Percentiles rank a stretch among this genome's conserved stretches.
Evolutionary conservation across 2,113 vertebrate species (phyloP).

Genomic region (Neogale vison): DNA sequence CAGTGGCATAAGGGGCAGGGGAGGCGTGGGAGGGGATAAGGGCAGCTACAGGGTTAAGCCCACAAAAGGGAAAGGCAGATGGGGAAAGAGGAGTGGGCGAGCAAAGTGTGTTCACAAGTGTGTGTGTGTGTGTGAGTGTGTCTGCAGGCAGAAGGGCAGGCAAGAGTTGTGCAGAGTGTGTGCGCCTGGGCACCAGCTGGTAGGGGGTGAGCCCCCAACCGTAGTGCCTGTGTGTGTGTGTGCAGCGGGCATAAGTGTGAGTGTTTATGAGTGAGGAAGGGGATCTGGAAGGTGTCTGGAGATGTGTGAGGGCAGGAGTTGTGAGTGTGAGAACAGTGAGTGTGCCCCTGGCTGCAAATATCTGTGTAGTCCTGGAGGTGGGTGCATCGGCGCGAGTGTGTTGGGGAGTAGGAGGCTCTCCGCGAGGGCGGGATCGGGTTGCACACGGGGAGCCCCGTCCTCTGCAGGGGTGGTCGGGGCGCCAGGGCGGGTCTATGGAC

Average conservation of each 20-base stretch:
- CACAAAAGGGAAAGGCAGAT: constrained; percentile 30
- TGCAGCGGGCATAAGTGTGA: constrained; percentile 17
- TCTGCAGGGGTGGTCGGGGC: not conserved
- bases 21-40: not conserved
- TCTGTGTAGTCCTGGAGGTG: not conserved
- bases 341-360: not conserved
- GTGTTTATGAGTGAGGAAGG: not conserved
- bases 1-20: not conserved
- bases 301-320: constrained; percentile 41
- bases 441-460: not conserved
- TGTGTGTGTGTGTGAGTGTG: not conserved
- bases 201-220: constrained; percentile 16
- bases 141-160: constrained; percentile 49
- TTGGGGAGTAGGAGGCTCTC: not conserved
- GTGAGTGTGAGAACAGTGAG: constrained; percentile 32
- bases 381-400: not conserved
- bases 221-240: not conserved
- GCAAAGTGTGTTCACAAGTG: constrained; percentile 63
- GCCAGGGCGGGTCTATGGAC: not conserved
- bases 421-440: not conserved
- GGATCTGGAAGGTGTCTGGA: not conserved
- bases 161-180: constrained; percentile 70
- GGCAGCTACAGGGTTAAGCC: not conserved
- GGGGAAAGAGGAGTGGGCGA: constrained; percentile 39
- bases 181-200: constrained; percentile 44